These are phyloP conservation scores for Corythaixoides concolor DNA, from an alignment of 2,113 vertebrate species.

Conservation along the genomic window DNA sequence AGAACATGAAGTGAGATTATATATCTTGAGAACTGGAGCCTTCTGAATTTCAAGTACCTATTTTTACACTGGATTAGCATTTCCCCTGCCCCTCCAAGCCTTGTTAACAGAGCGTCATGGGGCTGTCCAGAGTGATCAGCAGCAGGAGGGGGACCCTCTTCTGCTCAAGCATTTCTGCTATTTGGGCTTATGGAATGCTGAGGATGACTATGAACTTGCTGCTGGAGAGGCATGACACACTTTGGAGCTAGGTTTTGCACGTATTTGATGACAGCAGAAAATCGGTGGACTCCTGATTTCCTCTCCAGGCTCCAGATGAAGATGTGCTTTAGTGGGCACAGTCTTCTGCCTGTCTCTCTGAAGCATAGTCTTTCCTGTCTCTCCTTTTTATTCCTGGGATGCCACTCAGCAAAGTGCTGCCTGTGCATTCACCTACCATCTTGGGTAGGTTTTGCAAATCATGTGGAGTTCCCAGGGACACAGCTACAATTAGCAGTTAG, in stretches of 20 bases:
- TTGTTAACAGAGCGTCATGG: not conserved
- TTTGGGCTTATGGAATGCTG: not conserved
- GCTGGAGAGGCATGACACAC: accelerated
- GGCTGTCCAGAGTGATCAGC: not conserved
- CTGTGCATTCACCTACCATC: not conserved
- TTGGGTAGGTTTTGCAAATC: not conserved
- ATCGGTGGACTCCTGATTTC: not conserved
- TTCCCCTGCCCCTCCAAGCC: not conserved
- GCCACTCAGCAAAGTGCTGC: not conserved
- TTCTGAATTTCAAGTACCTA: not conserved
- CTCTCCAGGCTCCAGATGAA: not conserved
- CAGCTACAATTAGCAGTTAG: not conserved
- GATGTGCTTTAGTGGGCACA: not conserved
- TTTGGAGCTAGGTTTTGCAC: not conserved
- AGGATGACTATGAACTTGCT: not conserved
- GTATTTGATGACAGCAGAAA: not conserved
- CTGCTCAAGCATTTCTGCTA: not conserved
- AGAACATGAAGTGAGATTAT: not conserved
- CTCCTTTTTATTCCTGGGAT: not conserved
- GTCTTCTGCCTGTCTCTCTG: not conserved
- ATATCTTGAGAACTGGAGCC: not conserved
- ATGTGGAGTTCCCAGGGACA: not conserved
- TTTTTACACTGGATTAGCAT: not conserved
- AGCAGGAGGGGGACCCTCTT: not conserved
- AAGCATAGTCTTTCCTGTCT: not conserved